These are phyloP conservation scores for Psilanteris sp. DNA, from an alignment of 1,140 invertebrate genomes.

Conservation along the genomic window DNA sequence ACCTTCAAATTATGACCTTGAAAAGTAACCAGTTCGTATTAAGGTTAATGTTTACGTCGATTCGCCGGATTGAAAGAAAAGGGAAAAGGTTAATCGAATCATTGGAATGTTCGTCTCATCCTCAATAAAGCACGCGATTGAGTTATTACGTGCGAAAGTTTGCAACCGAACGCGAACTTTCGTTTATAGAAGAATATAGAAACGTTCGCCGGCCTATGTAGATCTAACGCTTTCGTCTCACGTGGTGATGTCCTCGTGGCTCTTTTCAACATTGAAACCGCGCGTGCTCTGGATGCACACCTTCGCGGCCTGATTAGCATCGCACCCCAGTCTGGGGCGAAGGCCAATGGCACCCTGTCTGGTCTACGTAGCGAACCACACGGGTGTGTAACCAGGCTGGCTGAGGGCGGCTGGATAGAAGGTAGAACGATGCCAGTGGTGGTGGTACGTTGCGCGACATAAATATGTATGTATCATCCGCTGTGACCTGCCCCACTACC, in stretches of 20 bases:
- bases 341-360: conserved; percentile 76
- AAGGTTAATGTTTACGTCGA: no score
- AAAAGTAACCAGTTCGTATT: no score
- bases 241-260: conserved; percentile 61
- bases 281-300: conserved; percentile 73
- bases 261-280: conserved; percentile 65
- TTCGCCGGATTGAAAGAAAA: no score
- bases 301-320: conserved; percentile 73
- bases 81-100: no score
- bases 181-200: conserved; percentile 21
- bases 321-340: conserved; percentile 67
- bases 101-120: no score
- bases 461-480: conserved; percentile 81
- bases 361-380: conserved; percentile 55
- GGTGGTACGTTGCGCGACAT: conserved; percentile 77
- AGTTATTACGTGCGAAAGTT: conserved; percentile 7
- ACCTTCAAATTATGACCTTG: no score
- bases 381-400: conserved; percentile 53
- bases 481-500: conserved; percentile 78
- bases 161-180: conserved; percentile 23
- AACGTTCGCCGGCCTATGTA: conserved; percentile 15
- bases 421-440: conserved; percentile 55
- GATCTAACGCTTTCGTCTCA: conserved; percentile 66
- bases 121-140: no score
- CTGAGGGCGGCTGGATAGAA: conserved; percentile 52